Conservation (phyloP, 2,888 invertebrate genomes). For the Dermolepida albohirtum region DNA sequence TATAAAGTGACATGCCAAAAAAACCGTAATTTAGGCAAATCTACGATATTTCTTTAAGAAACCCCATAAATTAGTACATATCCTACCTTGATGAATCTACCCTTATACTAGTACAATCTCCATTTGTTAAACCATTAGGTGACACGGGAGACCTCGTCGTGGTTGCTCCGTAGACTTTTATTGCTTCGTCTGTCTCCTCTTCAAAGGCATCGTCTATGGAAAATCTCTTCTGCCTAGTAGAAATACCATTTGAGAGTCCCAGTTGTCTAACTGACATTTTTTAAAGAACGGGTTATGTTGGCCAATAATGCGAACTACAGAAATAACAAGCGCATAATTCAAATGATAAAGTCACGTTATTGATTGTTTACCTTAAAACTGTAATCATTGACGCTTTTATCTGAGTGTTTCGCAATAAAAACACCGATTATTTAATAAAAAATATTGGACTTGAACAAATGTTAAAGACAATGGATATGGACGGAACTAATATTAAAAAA, state of each 20-base stretch:
- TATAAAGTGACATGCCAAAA: no score
- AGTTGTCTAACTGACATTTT: constrained; percentile 46
- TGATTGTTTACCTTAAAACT: constrained; percentile 23
- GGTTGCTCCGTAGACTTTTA: constrained; percentile 83
- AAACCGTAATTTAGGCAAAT: no score
- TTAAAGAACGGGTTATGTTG: constrained; percentile 31
- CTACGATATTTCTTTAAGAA: background rate
- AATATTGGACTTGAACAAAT: background rate
- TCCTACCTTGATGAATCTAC: constrained; percentile 60
- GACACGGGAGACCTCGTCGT: constrained; percentile 69
- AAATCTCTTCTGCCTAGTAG: constrained; percentile 73
- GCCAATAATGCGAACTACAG: constrained; percentile 28
- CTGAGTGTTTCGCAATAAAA: constrained; percentile 10
- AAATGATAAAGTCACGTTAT: background rate
- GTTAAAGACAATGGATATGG: constrained; percentile 20
- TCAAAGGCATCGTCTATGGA: constrained; percentile 89
- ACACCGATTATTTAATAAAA: background rate
- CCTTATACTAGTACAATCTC: constrained; percentile 62
- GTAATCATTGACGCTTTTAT: constrained; percentile 30
- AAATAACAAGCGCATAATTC: background rate
- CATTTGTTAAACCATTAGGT: constrained; percentile 38
- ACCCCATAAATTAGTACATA: background rate
- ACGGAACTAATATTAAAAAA: background rate
- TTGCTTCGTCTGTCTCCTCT: constrained; percentile 85
- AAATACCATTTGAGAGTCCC: constrained; percentile 54